phyloP scores from a whole-genome alignment of 2,113 vertebrate genomes.

The Psittacara wagleri region DNA sequence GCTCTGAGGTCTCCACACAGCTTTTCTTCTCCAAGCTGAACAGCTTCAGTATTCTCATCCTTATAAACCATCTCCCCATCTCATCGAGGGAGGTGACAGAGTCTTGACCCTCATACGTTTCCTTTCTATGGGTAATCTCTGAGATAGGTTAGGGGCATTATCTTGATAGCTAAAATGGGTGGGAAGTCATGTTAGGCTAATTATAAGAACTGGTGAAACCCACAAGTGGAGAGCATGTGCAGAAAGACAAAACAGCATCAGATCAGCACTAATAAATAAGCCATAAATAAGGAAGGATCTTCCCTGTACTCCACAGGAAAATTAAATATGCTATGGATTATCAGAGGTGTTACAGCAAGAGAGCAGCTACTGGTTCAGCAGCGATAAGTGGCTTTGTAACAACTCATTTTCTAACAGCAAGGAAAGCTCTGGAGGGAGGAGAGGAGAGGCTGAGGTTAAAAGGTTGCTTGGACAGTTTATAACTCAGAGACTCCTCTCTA shows the following conservation, averaged over 20 bases:
- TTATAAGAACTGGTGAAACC: neutral
- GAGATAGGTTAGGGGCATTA: neutral
- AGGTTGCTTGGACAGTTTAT: neutral
- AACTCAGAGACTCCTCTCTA: neutral
- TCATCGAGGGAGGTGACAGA: neutral
- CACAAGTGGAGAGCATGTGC: rapidly evolving
- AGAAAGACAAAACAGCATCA: neutral
- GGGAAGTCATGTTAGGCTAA: neutral
- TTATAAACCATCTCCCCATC: neutral
- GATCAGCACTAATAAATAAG: neutral
- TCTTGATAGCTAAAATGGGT: neutral
- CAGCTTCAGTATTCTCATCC: neutral
- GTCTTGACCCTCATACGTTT: neutral
- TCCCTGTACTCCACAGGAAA: neutral
- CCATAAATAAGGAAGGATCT: neutral
- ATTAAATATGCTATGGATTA: neutral
- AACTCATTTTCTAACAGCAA: neutral
- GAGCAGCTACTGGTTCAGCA: neutral
- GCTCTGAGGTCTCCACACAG: neutral
- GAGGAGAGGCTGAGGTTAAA: neutral
- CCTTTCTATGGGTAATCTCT: neutral
- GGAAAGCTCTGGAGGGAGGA: neutral
- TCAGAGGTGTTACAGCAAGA: neutral
- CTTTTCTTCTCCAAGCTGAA: neutral
- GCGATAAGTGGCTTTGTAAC: neutral